phyloP scores from a whole-genome alignment of 2,113 vertebrate genomes.

The Galemys pyrenaicus region DNA sequence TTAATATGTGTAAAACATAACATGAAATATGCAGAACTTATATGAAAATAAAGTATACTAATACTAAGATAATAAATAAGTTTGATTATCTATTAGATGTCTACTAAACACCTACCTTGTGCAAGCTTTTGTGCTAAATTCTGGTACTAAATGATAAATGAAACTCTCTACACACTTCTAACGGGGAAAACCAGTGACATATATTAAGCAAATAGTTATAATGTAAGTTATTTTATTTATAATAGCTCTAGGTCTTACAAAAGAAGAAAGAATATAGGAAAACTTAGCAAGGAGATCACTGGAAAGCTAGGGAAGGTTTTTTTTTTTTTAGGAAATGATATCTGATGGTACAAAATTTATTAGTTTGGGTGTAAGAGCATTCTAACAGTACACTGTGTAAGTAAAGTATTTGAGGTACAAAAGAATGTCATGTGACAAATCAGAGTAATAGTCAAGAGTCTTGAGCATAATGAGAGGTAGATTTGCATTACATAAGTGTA shows the following conservation, averaged over 20 bases:
- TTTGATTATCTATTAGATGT: neutral
- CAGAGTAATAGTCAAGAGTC: neutral
- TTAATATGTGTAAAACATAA: neutral
- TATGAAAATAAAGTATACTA: neutral
- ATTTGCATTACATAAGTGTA: neutral
- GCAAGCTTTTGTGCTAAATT: neutral
- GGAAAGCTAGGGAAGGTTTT: neutral
- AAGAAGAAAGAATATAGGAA: neutral
- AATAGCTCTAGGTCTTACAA: neutral
- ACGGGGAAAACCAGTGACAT: neutral
- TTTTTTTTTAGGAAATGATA: neutral
- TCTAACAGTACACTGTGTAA: neutral
- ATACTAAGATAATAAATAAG: neutral
- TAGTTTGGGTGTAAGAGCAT: neutral
- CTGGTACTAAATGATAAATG: neutral
- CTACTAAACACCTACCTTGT: neutral
- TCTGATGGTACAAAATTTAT: neutral
- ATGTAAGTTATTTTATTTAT: neutral
- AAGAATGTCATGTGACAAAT: neutral
- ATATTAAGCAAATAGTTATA: neutral
- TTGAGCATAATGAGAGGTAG: neutral
- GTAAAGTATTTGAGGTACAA: neutral
- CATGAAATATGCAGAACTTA: neutral
- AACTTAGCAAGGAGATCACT: neutral
- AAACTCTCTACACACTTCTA: neutral